Evolutionary conservation across 1,140 invertebrate species (phyloP), one percentile per base, ranked within the genome.

Genomic region (Drosophila chauvacae): DNA sequence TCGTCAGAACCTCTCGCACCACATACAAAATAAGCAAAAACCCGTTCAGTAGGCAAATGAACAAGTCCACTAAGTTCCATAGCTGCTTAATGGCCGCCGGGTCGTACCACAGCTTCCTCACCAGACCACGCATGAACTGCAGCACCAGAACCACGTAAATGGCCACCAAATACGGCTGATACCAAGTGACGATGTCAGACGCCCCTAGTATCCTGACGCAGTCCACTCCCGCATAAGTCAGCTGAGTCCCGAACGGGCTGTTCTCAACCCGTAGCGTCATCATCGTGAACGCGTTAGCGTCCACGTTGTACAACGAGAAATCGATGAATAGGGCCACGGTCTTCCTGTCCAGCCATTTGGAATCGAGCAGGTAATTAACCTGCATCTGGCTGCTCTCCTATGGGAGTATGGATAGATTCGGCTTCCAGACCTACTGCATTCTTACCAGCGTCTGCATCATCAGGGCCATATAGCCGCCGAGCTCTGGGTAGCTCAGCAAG

Each of bases 231-330:
- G 45, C 42, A 1, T 33, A 4, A 1, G 63, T 9, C 2, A 70
- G 7, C 6, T 81, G 16, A 0, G 20, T 6, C 0, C 91, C 91
- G 18, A 86, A 91, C 0, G 78, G 62, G 1, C 77, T 84, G 28
- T 63, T 64, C 42, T 92, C 91, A 37, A 91, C 10, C 0, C 39
- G 7, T 33, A 92, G 14, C 0, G 77, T 80, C 33, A 60, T 45
- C 2, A 87, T 23, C 7, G 51, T 62, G 9, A 92, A 90, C 0
- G 77, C 61, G 11, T 87, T 80, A 0, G 72, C 57, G 41, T 92
- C 91, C 7, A 16, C 53, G 59, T 79, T 91, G 65, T 74, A 92
- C 7, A 91, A 16, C 2, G 85, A 81, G 18, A 92, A 92, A 16
- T 92, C 91, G 5, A 92, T 69, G 7, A 91, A 92, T 0, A 92